Percentiles rank a stretch among this genome's conserved stretches.
phyloP scores from a whole-genome alignment of 1,140 invertebrate species.

The Drosophila setifemur region DNA sequence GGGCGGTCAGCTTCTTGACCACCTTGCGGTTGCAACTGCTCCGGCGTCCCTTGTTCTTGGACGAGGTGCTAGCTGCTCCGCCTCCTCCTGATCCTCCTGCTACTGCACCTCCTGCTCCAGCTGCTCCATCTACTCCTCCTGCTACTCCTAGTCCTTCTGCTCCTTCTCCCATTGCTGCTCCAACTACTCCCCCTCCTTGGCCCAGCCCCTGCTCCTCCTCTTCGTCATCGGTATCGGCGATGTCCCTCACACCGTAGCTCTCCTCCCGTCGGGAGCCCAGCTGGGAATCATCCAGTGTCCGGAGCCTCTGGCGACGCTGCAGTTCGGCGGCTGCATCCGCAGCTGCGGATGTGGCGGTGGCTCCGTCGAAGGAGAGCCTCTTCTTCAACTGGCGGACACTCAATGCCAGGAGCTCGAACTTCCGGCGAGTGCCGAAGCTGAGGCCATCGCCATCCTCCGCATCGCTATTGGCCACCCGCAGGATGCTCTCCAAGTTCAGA shows the following conservation, averaged over 20 bases:
- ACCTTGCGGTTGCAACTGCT: constrained; percentile 68
- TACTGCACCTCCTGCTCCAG: too few relatives aligned
- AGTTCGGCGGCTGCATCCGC: constrained; percentile 28
- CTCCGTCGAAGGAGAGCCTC: constrained; percentile 20
- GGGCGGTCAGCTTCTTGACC: constrained; percentile 70
- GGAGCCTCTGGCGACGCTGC: constrained; percentile 10
- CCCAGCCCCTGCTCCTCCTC: constrained; percentile 3
- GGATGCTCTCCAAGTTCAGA: constrained; percentile 70
- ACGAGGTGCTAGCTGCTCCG: too few relatives aligned
- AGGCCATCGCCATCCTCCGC: constrained; percentile 64
- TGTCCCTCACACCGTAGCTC: not conserved
- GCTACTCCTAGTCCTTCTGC: too few relatives aligned
- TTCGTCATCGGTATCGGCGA: constrained; percentile 21
- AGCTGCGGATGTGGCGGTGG: constrained; percentile 37
- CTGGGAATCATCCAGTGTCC: constrained; percentile 31
- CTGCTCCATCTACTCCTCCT: too few relatives aligned
- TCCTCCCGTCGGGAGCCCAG: not conserved
- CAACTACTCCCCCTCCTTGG: too few relatives aligned
- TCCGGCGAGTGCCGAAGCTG: constrained; percentile 32
- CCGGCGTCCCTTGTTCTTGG: not conserved
- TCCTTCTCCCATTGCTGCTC: too few relatives aligned
- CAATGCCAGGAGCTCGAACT: constrained; percentile 63
- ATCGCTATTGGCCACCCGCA: constrained; percentile 80
- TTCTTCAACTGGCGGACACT: constrained; percentile 15
- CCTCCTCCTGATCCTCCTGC: too few relatives aligned